Conservation (phyloP, 1,140 invertebrate species). For the Cecropterus lyciades region DNA sequence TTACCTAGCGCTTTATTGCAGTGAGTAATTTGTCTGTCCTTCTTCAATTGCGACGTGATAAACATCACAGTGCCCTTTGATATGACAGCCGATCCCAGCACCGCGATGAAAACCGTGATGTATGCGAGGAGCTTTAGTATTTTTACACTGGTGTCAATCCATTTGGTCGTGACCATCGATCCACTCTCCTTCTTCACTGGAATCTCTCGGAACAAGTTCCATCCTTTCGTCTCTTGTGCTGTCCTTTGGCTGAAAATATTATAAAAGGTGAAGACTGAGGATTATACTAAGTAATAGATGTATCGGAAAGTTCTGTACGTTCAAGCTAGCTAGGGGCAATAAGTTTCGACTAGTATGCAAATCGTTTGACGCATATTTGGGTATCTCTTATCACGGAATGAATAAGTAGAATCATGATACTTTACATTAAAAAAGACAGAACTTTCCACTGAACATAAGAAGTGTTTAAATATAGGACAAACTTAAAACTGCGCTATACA, state of each 20-base stretch:
- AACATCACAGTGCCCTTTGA: conserved; percentile 94
- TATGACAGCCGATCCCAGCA: conserved; percentile 91
- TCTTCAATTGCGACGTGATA: conserved; percentile 94
- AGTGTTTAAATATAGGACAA: too few species aligned
- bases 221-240: conserved; percentile 95
- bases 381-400: too few species aligned
- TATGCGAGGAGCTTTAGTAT: conserved; percentile 94
- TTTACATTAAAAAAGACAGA: too few species aligned
- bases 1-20: conserved; percentile 92
- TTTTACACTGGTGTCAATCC: conserved; percentile 93
- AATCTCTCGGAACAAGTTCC: conserved; percentile 96
- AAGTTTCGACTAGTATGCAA: too few species aligned
- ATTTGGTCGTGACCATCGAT: conserved; percentile 93
- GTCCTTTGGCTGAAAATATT: conserved; percentile 88
- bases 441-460: too few species aligned
- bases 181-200: conserved; percentile 94
- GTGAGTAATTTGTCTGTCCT: conserved; percentile 88
- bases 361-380: too few species aligned
- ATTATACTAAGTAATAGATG: too few species aligned
- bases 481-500: too few species aligned
- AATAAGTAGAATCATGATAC: too few species aligned
- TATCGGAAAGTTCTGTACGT: too few species aligned
- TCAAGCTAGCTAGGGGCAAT: too few species aligned
- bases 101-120: conserved; percentile 91
- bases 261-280: conserved; percentile 25